Conservation (phyloP, 2,797 vertebrate genomes). For the Saxicola maurus region DNA sequence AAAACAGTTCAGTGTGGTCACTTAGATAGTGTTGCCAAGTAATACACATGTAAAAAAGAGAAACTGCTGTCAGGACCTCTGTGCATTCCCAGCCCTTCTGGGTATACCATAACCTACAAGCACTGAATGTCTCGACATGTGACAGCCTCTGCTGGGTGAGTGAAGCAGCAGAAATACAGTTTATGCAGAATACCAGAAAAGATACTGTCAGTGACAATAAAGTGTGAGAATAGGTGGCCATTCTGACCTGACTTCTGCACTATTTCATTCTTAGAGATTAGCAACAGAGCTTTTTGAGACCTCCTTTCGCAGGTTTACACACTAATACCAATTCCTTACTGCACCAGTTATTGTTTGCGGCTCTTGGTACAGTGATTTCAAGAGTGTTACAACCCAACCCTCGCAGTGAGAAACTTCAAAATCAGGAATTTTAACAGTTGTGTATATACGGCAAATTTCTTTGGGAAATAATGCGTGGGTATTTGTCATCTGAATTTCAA, state of each 20-base stretch:
- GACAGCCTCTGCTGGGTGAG: background rate
- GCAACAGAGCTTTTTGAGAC: background rate
- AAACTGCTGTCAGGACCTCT: background rate
- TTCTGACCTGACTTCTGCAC: background rate
- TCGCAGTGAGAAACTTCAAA: background rate
- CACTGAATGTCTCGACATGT: fast-evolving
- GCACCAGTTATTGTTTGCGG: background rate
- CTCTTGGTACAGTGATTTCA: background rate
- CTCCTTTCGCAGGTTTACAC: background rate
- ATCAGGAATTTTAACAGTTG: background rate
- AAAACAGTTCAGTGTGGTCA: background rate
- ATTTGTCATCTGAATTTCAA: background rate
- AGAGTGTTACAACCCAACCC: background rate
- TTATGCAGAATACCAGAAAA: background rate
- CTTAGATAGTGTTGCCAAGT: background rate
- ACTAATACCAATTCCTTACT: background rate
- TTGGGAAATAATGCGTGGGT: fast-evolving
- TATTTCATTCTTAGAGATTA: background rate
- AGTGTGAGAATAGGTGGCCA: background rate
- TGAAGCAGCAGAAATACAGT: background rate
- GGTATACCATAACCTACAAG: background rate
- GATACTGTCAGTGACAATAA: background rate
- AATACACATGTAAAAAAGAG: background rate
- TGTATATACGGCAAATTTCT: background rate
- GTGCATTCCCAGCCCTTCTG: background rate